Evolutionary conservation across 2,888 invertebrate genomes (phyloP).

Genomic region (Latheticus oryzae): DNA sequence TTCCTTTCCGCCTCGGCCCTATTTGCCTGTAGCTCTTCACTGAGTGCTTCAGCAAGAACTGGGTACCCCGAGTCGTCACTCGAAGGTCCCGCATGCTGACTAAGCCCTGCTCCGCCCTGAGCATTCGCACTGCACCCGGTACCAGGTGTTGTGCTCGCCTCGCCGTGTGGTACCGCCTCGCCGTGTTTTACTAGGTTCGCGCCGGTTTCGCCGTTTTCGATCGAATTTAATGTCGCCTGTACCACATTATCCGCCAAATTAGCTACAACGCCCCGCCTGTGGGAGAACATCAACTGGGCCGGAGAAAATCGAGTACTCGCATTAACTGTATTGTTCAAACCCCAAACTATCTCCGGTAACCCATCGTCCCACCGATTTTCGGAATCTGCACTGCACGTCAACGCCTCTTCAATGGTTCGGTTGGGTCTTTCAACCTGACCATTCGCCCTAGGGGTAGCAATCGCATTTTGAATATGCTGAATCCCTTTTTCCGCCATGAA

Average conservation of each 20-base stretch:
- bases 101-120: too few species aligned
- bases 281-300: slow-evolving; percentile 39
- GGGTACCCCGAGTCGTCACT: too few species aligned
- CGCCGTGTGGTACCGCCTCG: too few species aligned
- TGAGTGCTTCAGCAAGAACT: too few species aligned
- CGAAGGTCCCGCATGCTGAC: too few species aligned
- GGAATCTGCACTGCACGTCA: neutral
- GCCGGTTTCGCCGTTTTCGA: slow-evolving; percentile 1
- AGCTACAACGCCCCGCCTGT: slow-evolving; percentile 1
- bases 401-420: slow-evolving; percentile 45
- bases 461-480: slow-evolving; percentile 24
- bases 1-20: too few species aligned
- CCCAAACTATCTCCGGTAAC: slow-evolving; percentile 49
- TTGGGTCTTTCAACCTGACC: slow-evolving; percentile 47
- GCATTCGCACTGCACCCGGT: too few species aligned
- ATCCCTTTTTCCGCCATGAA: neutral
- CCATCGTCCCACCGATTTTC: slow-evolving; percentile 48
- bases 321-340: slow-evolving; percentile 49
- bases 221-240: neutral
- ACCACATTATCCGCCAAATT: neutral
- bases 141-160: too few species aligned
- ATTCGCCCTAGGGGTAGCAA: slow-evolving; percentile 48
- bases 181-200: neutral
- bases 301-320: slow-evolving; percentile 49
- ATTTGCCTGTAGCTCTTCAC: too few species aligned